Evolutionary conservation across 2,797 vertebrate species (phyloP), one percentile per base, ranked within the genome.

Genomic region (Tapera naevia): DNA sequence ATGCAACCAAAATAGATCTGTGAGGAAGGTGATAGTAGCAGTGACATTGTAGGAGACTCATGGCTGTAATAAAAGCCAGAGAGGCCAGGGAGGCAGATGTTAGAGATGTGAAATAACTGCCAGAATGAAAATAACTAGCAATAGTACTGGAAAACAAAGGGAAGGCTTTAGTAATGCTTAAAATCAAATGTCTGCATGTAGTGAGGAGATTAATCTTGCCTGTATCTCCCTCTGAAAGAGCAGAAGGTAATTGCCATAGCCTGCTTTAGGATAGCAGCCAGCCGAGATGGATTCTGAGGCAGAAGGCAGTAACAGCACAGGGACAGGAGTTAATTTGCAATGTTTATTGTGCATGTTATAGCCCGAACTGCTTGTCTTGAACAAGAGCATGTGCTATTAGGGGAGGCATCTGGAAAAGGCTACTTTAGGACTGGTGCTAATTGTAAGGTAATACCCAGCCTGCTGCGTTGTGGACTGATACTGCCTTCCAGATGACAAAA

Each of bases 361-460:
- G 90, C 43, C 41, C 33, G 79, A 48, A 71, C 53, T 94, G 95
- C 94, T 84, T 96, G 95, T 88, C 22, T 43, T 95, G 87, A 71
- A 53, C 81, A 54, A 93, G 84, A 88, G 91, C 95, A 91, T 95
- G 82, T 95, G 82, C 80, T 85, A 61, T 89, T 88, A 84, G 90
- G 64, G 83, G 80, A 90, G 78, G 70, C 62, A 82, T 80, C 74
- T 82, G 80, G 83, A 89, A 88, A 94, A 95, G 95, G 96, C 92
- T 96, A 88, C 91, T 95, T 88, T 50, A 93, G 96, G 74, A 96
- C 87, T 94, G 93, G 51, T 89, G 80, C 71, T 91, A 89, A 89
- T 88, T 73, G 33, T 76, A 87, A 95, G 65, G 73, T 91, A 86
- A 82, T 53, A 79, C 43, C 71, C 53, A 70, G 53, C 78, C 65